Base-by-base conservation (phyloP, 2,888 invertebrate species). In the Amphipoea lucens region DNA sequence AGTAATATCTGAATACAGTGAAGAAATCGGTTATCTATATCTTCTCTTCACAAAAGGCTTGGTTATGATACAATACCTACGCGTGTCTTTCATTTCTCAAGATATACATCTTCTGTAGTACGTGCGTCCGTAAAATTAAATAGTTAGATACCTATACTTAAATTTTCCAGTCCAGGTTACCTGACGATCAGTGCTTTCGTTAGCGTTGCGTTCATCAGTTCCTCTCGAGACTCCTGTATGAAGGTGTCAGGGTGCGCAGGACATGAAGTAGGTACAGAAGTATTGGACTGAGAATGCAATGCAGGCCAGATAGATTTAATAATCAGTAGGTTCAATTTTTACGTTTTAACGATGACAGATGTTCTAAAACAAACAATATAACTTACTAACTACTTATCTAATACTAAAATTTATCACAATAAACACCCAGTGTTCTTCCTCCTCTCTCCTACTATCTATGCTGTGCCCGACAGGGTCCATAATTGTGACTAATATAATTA, bases 21-120 rank as follows among this genome's bases (percentile, higher is more conserved):
- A 17, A 70, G 14, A 81, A 63, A 71, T 76, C 17, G n/a, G 72
- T 65, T 72, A 54, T 54, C 60, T 79, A 60, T n/a, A 60, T 42
- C n/a, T 68, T 29, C n/a, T 72, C 54, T 48, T 9, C 20, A 72
- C 71, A 72, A 82, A 77, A 67, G 67, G 40, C 45, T 62, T 40
- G 1, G 20, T 23, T 40, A 7, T 7, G n/a, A 70, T 45, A 63
- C 42, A 36, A 40, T 23, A 17, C 36, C 45, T 80, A 45, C 51
- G 66, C 60, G 67, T 62, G 40, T 66, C 23, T 57, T 69, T 76
- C 29, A 4, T 20, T 68, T 48, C 29, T 60, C 17, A 54, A 40
- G 76, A 76, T 70, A 54, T 76, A 54, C n/a, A 70, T 70, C 54
- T 68, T 40, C 45, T 48, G 6, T 42, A 62, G 20, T 36, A 20